Base-by-base conservation (phyloP, 2,888 invertebrate genomes). In the Antitype chi region DNA sequence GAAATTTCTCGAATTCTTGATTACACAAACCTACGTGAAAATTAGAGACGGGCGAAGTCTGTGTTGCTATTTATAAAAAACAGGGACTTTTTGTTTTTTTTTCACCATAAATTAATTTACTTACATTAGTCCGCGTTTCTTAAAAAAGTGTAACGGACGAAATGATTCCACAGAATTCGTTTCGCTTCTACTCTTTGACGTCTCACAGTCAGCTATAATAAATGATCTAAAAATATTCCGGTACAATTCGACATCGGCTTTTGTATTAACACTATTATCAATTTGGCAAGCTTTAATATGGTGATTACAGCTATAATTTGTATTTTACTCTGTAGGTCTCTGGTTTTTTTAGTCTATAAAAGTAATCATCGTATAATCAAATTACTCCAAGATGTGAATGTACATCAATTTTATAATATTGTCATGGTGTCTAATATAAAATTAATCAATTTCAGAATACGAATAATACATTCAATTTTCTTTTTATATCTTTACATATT, bases 211-310 rank as follows among this genome's bases (percentile, higher is more conserved):
- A 86, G 78, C 85, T 89, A 89, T 96, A 93, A 96, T 93, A 95
- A 96, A 95, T 96, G 96, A 95, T 94, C 91, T 89, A 68, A 92
- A 93, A 94, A 94, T 92, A 92, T 92, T 92, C 91, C 88, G 87
- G 87, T 90, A 91, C 91, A 90, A 92, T 92, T 91, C 87, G 85
- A 89, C 78, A 80, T 87, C 87, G 89, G 87, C 91, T 92, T 92
- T 92, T 92, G 93, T 95, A 93, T 94, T 92, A 94, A 93, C 91
- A 93, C 91, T 89, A 96, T 96, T 96, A 96, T 95, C 95, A 94
- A 96, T 96, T 96, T 96, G 94, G 96, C 96, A 96, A 95, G 96
- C 92, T 92, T 92, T 93, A 93, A 92, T 93, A 85, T 85, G 88
- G 88, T 92, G 88, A 93, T 88, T 83, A 85, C 74, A 71, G 74